Evolutionary conservation across 2,797 vertebrate species (phyloP).

Genomic region (Microhierax caerulescens): DNA sequence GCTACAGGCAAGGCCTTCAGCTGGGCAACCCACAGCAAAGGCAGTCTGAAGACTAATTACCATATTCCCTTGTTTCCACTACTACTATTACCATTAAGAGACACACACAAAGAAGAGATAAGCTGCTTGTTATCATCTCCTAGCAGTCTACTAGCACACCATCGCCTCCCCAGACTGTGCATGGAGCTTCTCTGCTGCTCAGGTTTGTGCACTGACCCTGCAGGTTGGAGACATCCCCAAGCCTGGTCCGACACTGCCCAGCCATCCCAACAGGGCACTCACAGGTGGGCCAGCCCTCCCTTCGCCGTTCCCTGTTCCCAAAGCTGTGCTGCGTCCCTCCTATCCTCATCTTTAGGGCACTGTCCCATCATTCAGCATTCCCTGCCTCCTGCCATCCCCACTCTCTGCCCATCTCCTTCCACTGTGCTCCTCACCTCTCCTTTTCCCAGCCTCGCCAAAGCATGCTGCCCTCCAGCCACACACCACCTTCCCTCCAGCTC

Average conservation of each 20-base stretch:
- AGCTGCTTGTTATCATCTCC: neutral
- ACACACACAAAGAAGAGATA: neutral
- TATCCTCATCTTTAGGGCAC: neutral
- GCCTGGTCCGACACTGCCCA: no score
- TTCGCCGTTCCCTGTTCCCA: neutral
- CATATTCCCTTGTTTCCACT: neutral
- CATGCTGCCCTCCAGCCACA: no score
- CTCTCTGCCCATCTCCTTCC: neutral
- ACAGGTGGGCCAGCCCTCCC: neutral
- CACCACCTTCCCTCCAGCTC: neutral
- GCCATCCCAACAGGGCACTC: neutral
- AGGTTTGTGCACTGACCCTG: neutral
- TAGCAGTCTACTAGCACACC: accelerated
- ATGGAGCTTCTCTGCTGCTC: neutral
- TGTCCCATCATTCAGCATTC: neutral
- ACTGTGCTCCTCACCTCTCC: neutral
- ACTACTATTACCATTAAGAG: neutral
- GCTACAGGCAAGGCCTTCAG: neutral
- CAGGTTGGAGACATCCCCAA: neutral
- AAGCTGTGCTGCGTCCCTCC: neutral
- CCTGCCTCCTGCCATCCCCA: neutral
- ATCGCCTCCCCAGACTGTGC: accelerated
- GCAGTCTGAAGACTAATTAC: neutral
- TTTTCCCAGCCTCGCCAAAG: neutral
- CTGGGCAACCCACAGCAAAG: neutral